Percentiles rank a stretch among this genome's conserved stretches.
phyloP scores from a whole-genome alignment of 2,888 invertebrate genomes.

The Stictocephala bisonia region DNA sequence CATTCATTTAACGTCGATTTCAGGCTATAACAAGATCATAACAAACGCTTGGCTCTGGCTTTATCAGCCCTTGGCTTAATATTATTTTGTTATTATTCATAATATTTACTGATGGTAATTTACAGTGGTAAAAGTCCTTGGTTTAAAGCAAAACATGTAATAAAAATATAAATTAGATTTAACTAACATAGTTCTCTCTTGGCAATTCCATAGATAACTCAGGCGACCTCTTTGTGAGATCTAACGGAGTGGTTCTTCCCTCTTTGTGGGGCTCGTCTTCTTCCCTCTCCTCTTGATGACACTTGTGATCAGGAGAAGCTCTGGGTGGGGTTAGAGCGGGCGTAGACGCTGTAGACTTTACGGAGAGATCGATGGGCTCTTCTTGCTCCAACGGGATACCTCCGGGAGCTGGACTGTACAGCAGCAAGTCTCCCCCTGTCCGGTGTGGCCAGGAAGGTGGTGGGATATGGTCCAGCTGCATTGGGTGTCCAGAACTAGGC shows the following conservation, averaged over 20 bases:
- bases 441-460: constrained; percentile 49
- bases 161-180: no score
- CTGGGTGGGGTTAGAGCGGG: constrained; percentile 37
- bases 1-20: no score
- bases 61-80: not conserved
- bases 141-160: not conserved
- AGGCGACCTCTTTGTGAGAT: constrained; percentile 36
- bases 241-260: constrained; percentile 35
- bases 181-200: constrained; percentile 33
- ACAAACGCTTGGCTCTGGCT: no score
- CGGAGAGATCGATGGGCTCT: constrained; percentile 66
- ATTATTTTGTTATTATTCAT: not conserved
- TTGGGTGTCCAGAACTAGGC: constrained; percentile 60
- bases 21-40: no score
- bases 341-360: constrained; percentile 59
- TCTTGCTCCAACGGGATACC: constrained; percentile 66
- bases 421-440: constrained; percentile 63
- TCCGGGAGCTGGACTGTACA: constrained; percentile 65
- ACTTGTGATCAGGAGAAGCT: constrained; percentile 26
- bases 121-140: no score
- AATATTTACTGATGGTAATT: no score
- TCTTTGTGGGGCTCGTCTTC: constrained; percentile 25
- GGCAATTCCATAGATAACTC: constrained; percentile 23
- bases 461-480: constrained; percentile 46
- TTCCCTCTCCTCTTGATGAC: not conserved